These are phyloP conservation scores for Drosophila algonquin DNA, from an alignment of 2,888 invertebrate genomes.

Conservation along the genomic window DNA sequence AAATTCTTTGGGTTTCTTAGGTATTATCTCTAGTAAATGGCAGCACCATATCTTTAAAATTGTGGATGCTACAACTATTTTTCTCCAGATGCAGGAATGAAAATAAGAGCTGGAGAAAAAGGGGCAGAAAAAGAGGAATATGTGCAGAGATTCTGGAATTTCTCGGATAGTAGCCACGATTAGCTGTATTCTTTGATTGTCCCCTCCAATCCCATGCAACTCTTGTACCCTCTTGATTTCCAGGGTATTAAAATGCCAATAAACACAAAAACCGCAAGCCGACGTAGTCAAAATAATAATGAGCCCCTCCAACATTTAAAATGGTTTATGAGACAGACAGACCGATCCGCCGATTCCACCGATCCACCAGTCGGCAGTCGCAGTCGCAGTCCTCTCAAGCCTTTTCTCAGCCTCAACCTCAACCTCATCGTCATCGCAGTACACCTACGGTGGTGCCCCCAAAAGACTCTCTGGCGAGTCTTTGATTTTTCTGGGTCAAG, in stretches of 20 bases:
- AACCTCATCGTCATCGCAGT: conserved; percentile 42
- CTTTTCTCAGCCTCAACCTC: conserved; percentile 3
- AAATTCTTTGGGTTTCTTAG: too few relatives aligned
- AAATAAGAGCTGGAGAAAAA: not conserved
- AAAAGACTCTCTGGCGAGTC: conserved; percentile 35
- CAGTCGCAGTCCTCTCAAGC: not conserved
- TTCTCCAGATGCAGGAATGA: not conserved
- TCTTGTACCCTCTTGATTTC: not conserved
- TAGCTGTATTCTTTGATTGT: not conserved
- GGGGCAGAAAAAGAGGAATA: not conserved
- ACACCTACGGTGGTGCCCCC: conserved; percentile 56
- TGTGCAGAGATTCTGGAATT: not conserved
- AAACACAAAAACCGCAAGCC: conserved; percentile 74
- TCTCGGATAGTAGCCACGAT: not conserved
- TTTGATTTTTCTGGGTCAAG: conserved; percentile 73
- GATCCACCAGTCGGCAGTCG: conserved; percentile 26
- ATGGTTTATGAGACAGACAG: conserved; percentile 67
- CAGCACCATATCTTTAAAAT: too few relatives aligned
- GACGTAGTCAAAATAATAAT: conserved; percentile 76
- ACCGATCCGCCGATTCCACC: conserved; percentile 23
- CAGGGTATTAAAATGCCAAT: conserved; percentile 37
- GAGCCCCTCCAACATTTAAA: conserved; percentile 72
- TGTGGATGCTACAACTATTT: too few relatives aligned
- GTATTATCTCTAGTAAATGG: too few relatives aligned
- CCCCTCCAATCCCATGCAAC: not conserved